Conservation (phyloP, 23 tunicate genomes). For the Oikopleura vanhoeffeni region DNA sequence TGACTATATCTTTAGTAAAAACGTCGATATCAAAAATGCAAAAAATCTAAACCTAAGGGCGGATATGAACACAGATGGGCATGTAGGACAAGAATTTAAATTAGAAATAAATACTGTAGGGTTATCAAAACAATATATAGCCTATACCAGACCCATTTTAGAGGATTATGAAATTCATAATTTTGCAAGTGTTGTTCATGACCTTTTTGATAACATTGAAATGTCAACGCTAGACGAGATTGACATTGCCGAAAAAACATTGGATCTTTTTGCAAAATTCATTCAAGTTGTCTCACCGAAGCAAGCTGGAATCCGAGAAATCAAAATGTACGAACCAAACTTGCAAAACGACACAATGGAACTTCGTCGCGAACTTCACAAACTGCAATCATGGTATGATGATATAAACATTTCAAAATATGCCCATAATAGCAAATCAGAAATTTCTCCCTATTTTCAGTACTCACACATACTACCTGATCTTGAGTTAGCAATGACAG, state of each 20-base stretch:
- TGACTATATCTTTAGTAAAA: background rate
- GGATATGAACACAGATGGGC: background rate
- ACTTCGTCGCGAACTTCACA: background rate
- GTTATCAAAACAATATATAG: background rate
- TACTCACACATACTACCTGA: too few species aligned
- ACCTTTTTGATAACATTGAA: background rate
- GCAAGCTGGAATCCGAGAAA: background rate
- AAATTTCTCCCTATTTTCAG: too few species aligned
- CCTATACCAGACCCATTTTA: background rate
- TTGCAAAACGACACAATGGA: background rate
- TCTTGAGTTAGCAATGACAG: too few species aligned
- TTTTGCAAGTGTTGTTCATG: background rate
- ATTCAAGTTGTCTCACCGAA: background rate
- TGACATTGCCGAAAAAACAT: background rate
- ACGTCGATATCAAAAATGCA: background rate
- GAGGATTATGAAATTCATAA: background rate
- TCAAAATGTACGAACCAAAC: background rate
- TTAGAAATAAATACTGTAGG: background rate
- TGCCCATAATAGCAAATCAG: too few species aligned
- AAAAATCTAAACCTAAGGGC: background rate
- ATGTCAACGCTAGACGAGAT: background rate
- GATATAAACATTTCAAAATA: too few species aligned
- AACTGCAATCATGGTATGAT: background rate
- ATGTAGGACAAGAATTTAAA: background rate
- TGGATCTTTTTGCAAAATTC: background rate